Evolutionary conservation across 1,140 invertebrate species (phyloP).

Genomic region (Drosophila ohnishii): DNA sequence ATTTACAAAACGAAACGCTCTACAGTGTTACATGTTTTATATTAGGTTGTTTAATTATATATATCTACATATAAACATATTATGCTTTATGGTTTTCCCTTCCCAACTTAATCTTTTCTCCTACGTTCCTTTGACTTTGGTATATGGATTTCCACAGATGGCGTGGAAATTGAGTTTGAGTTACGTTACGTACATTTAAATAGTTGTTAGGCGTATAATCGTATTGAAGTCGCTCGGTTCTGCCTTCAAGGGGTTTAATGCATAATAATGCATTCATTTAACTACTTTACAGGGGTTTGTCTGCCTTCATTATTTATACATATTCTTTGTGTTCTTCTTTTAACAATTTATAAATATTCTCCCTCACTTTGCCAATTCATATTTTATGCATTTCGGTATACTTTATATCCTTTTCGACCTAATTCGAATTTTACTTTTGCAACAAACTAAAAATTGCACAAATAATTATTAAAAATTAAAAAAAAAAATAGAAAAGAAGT

Average conservation of each 20-base stretch:
- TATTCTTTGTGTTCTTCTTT: slow-evolving; percentile 47
- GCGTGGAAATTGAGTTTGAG: slow-evolving; percentile 75
- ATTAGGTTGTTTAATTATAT: slow-evolving; percentile 67
- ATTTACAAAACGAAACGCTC: slow-evolving; percentile 77
- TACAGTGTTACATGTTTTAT: slow-evolving; percentile 70
- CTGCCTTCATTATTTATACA: slow-evolving; percentile 48
- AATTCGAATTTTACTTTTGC: slow-evolving; percentile 63
- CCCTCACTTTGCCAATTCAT: slow-evolving; percentile 40
- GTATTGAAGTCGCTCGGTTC: slow-evolving; percentile 48
- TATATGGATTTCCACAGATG: slow-evolving; percentile 78
- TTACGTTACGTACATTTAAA: slow-evolving; percentile 78
- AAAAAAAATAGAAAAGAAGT: slow-evolving; percentile 2
- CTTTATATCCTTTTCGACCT: slow-evolving; percentile 80
- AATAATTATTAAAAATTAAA: slow-evolving; percentile 34
- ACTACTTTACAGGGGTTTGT: slow-evolving; percentile 65
- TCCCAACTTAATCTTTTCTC: slow-evolving; percentile 32
- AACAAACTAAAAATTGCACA: slow-evolving; percentile 72
- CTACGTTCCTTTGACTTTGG: slow-evolving; percentile 72
- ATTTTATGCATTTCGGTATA: slow-evolving; percentile 66
- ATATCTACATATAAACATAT: slow-evolving; percentile 80
- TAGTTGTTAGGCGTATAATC: slow-evolving; percentile 55
- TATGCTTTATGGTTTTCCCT: slow-evolving; percentile 54
- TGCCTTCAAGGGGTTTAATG: slow-evolving; percentile 21
- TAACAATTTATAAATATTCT: slow-evolving; percentile 64
- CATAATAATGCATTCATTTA: slow-evolving; percentile 49